Evolutionary conservation across 2,888 invertebrate genomes (phyloP), one percentile per base, ranked within the genome.

Genomic region (Petrophora chlorosata): DNA sequence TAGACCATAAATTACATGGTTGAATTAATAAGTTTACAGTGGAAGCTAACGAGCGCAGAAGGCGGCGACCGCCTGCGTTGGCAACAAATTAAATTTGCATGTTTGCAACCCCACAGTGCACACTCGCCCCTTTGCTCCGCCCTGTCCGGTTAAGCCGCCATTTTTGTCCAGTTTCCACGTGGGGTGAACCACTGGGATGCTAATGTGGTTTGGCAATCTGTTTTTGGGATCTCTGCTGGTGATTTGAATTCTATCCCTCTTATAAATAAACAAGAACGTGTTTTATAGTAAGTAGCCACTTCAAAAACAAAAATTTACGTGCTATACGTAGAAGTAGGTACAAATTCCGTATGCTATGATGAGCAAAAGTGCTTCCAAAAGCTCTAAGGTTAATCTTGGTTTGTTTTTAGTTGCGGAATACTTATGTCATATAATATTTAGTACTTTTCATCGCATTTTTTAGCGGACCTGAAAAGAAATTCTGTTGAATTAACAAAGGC

Each of bases 1-100:
- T 64, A 70, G 53, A 57, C 67, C 75, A 82, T 90, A 87, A 85
- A 86, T 87, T 81, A 76, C 70, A 67, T 78, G 77, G 77, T 86
- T 82, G 81, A 83, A 87, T 88, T 89, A 88, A 88, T 88, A 84
- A 85, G 69, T 76, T 72, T 74, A 83, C 83, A 83, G 82, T 84
- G 70, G 82, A 53, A 55, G 62, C 82, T 86, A 86, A 87, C 81
- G 75, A 81, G 79, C 78, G 48, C 79, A 44, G 79, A 73, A 67
- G 81, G 79, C 61, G 73, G 76, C 70, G 68, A 64, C 78, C 79
- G 77, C 79, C 76, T 74, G 81, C 71, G 76, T 65, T 73, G 78
- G 69, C 65, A 67, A 76, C 77, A 75, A 79, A 86, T 84, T 83
- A 83, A 84, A 88, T 89, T 89, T 89, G 86, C 88, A 87, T 89